Percentiles rank a stretch among this genome's conserved stretches.
These are phyloP conservation scores for Chironomus riparius DNA, from an alignment of 2,888 invertebrate genomes.

Conservation along the genomic window DNA sequence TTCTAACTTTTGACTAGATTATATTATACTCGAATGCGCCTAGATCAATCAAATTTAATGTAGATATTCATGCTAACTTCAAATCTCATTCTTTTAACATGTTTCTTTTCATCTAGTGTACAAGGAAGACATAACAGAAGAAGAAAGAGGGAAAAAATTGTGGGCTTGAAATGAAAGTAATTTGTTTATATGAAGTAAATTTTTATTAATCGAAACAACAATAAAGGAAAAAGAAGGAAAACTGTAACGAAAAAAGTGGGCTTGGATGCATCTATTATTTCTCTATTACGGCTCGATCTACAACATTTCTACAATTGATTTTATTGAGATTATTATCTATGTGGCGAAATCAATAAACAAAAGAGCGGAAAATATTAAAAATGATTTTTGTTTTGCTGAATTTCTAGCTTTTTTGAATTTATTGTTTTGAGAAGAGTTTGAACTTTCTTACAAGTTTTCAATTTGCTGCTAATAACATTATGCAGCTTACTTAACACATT, in stretches of 20 bases:
- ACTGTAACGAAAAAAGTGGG: constrained; percentile 14
- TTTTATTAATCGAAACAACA: constrained; percentile 6
- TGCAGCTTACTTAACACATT: too few species aligned
- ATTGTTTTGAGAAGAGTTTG: not conserved
- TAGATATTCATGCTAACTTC: too few species aligned
- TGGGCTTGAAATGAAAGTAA: constrained; percentile 22
- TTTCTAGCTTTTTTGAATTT: not conserved
- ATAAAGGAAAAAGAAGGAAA: not conserved
- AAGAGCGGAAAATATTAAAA: constrained; percentile 7
- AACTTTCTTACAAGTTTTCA: not conserved
- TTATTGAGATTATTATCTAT: constrained; percentile 1
- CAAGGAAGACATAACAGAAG: not conserved
- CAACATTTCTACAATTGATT: constrained; percentile 9
- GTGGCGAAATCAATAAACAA: constrained; percentile 21
- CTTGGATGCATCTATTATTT: constrained; percentile 11
- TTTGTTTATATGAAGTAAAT: not conserved
- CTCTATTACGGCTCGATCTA: constrained; percentile 5
- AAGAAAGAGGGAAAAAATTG: not conserved
- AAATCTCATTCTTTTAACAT: too few species aligned
- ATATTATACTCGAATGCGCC: too few species aligned
- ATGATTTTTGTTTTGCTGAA: not conserved
- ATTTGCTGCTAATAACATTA: too few species aligned
- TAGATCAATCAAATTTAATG: too few species aligned
- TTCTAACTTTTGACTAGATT: too few species aligned
- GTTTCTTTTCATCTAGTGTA: too few species aligned